Percentiles rank a stretch among this genome's conserved stretches.
Conservation (phyloP, 92 coral and sea anemone species). For the Umimayanthus kanabou region DNA sequence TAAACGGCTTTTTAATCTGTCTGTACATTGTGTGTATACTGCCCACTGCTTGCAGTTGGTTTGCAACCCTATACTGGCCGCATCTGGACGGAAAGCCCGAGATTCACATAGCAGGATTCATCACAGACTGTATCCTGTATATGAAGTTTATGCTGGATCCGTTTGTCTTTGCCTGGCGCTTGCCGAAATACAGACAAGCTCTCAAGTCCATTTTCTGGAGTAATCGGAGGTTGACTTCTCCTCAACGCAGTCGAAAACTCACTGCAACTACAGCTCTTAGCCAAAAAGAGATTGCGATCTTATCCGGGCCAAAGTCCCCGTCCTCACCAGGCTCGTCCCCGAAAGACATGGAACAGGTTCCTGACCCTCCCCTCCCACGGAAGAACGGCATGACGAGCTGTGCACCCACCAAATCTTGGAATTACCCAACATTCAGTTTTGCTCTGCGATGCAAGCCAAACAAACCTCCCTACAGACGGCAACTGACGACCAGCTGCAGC, state of each 20-base stretch:
- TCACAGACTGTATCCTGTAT: constrained; percentile 16
- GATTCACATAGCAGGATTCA: constrained; percentile 15
- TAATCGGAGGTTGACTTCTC: neutral
- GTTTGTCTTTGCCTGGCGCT: constrained; percentile 35
- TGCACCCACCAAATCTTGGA: neutral
- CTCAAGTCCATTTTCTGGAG: constrained; percentile 8
- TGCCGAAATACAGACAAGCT: constrained; percentile 31
- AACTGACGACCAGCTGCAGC: constrained; percentile 7
- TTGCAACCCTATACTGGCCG: constrained; percentile 24
- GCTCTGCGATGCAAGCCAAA: neutral
- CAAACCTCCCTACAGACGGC: constrained; percentile 4
- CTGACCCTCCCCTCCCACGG: neutral
- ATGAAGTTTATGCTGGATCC: constrained; percentile 37
- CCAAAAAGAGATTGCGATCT: neutral
- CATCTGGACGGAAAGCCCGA: neutral
- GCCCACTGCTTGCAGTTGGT: constrained; percentile 7
- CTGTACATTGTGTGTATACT: constrained; percentile 16
- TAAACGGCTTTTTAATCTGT: constrained; percentile 23
- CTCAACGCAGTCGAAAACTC: constrained; percentile 15
- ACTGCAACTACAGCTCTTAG: constrained; percentile 30
- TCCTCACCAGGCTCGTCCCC: neutral
- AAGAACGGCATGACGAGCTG: neutral
- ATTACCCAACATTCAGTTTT: neutral
- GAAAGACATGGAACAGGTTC: neutral
- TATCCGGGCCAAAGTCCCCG: constrained; percentile 2